Evolutionary conservation across 2,113 vertebrate species (phyloP).

Genomic region (Clarias magur): DNA sequence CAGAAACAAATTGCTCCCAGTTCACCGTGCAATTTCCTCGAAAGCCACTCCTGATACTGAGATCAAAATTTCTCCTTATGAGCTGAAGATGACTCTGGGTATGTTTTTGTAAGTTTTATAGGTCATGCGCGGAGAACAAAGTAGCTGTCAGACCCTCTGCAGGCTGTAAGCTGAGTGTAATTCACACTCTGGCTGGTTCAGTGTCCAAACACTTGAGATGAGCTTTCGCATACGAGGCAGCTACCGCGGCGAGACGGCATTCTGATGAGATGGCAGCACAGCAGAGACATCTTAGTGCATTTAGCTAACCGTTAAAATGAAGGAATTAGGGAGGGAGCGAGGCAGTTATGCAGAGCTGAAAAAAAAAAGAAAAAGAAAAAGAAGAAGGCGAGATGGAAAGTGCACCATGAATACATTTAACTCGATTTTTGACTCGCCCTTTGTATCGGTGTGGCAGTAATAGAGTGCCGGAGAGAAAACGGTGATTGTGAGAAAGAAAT

Average conservation of each 20-base stretch:
- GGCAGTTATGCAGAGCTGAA: background rate
- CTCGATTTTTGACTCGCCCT: background rate
- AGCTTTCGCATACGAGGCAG: constrained; percentile 12
- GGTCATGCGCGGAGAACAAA: constrained; percentile 14
- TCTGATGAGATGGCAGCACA: constrained; percentile 37
- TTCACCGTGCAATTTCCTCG: background rate
- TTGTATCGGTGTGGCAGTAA: background rate
- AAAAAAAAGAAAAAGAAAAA: too few relatives aligned
- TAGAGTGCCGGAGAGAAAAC: background rate
- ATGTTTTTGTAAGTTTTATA: constrained; percentile 21
- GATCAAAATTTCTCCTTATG: background rate
- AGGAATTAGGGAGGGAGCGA: background rate
- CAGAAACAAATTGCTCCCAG: constrained; percentile 6
- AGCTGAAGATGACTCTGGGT: background rate
- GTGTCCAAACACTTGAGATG: constrained; percentile 24
- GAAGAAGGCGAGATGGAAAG: background rate
- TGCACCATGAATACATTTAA: background rate
- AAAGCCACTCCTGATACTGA: constrained; percentile 2
- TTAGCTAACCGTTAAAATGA: constrained; percentile 29
- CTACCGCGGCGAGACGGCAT: background rate
- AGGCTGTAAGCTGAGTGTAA: background rate
- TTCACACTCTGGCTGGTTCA: constrained; percentile 28
- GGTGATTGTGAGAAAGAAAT: background rate
- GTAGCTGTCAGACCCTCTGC: constrained; percentile 20
- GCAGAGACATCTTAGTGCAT: constrained; percentile 36